Conservation (phyloP, 2,888 invertebrate species). For the Tromatobia lineatoria region DNA sequence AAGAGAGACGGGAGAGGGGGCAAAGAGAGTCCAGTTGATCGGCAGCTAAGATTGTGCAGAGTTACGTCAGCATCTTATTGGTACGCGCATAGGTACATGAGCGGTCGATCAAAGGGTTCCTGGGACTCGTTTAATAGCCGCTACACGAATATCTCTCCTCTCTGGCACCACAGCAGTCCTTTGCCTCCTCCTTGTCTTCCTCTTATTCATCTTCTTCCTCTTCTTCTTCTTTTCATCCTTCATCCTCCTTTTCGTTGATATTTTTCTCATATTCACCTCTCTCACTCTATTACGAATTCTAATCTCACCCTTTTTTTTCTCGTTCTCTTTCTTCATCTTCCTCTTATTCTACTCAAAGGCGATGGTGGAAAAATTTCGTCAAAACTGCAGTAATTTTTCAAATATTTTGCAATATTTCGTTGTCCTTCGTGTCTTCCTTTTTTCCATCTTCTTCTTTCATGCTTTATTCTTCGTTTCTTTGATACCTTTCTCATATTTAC, state of each 20-base stretch:
- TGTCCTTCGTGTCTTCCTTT: too few relatives aligned
- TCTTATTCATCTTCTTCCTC: conserved; percentile 12
- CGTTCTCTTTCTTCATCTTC: too few relatives aligned
- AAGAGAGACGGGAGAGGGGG: conserved; percentile 50
- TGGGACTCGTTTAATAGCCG: conserved; percentile 79
- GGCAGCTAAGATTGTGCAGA: conserved; percentile 80
- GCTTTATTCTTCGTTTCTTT: conserved; percentile 31
- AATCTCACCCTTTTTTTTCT: conserved; percentile 43
- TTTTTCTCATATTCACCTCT: too few relatives aligned
- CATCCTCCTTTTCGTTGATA: too few relatives aligned
- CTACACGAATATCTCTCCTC: conserved; percentile 71
- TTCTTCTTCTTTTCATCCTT: conserved; percentile 26
- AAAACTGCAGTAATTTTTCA: too few relatives aligned
- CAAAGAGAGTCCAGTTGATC: conserved; percentile 76
- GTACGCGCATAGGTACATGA: conserved; percentile 80
- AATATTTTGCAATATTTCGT: too few relatives aligned
- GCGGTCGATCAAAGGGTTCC: conserved; percentile 81
- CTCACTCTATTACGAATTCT: conserved; percentile 16
- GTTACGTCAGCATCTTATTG: conserved; percentile 84
- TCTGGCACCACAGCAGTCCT: conserved; percentile 57
- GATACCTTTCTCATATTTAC: conserved; percentile 35
- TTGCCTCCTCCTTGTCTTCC: conserved; percentile 38
- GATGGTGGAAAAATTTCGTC: too few relatives aligned
- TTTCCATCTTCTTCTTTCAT: conserved; percentile 40
- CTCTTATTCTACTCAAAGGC: too few relatives aligned